Evolutionary conservation across 2,888 invertebrate species (phyloP), one percentile per base, ranked within the genome.

Genomic region (Phymatocera aterrima): DNA sequence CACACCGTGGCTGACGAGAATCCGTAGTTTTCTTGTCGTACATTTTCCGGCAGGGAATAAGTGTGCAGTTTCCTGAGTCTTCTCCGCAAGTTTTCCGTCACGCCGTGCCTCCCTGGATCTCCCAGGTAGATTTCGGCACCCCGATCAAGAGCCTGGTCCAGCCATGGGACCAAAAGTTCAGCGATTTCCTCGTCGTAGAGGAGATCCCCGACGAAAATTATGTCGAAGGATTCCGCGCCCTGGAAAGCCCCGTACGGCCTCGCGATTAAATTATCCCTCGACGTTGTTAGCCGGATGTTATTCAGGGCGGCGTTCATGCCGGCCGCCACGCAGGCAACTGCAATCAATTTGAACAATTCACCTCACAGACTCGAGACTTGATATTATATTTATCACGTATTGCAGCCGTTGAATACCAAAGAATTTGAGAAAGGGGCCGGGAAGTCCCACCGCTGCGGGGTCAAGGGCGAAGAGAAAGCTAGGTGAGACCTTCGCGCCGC

Each of bases 171-270:
- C 46, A 94, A 86, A n/a, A 84, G 72, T 5, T 87, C 90, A 0
- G 93, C 92, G 80, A 94, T 93, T 68, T 92, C 92, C 79, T 92
- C 91, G 85, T 95, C 94, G 85, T 95, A 95, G 83, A 95, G 93
- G 92, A 95, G 93, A 86, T 95, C 95, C 0, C 95, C 95, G 48
- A 95, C 90, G n/a, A 95, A 88, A 80, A 95, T 90, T 1, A 93
- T 90, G 82, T 95, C 94, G 85, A 92, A 93, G 10, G 84, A 79
- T 2, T 87, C 85, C 18, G 31, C 68, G 12, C 43, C 78, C 24
- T 46, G 51, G 2, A 68, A 34, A 68, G 80, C 81, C 18, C 68
- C 37, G n/a, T 54, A 57, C 10, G 77, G 51, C 54, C 78, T 77
- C 0, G 92, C 92, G 61, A 94, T 89, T 37, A 93, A 86, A 85